These are phyloP conservation scores for Cheirogaleus medius DNA, from an alignment of 2,113 vertebrate genomes.

Conservation along the genomic window DNA sequence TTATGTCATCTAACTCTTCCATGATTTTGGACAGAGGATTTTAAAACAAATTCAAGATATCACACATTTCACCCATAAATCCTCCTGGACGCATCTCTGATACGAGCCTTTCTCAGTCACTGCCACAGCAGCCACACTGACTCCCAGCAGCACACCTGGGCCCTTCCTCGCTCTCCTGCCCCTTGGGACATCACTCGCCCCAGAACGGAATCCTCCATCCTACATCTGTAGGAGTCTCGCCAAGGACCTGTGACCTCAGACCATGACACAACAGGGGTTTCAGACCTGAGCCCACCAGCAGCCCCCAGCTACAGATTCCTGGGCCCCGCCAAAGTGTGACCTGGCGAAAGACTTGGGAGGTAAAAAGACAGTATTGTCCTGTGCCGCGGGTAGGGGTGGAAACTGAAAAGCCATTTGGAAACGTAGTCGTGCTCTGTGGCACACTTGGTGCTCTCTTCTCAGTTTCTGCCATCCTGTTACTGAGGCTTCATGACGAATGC, in stretches of 20 bases:
- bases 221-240: background rate
- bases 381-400: too few relatives aligned
- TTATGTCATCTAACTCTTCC: too few relatives aligned
- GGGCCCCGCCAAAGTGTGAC: background rate
- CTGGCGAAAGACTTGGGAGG: too few relatives aligned
- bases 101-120: background rate
- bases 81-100: background rate
- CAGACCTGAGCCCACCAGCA: background rate
- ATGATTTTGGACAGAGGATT: background rate
- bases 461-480: background rate
- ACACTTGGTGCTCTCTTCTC: background rate
- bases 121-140: background rate
- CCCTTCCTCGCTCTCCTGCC: too few relatives aligned
- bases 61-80: background rate
- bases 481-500: background rate
- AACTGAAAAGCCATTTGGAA: background rate
- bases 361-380: background rate
- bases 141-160: background rate
- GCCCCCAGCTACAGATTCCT: background rate
- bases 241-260: background rate
- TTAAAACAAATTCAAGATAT: conserved; percentile 25
- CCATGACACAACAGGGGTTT: background rate
- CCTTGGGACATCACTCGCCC: background rate
- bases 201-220: background rate
- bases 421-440: background rate